phyloP scores from a whole-genome alignment of 1,140 invertebrate genomes.

The Anastrepha obliqua region DNA sequence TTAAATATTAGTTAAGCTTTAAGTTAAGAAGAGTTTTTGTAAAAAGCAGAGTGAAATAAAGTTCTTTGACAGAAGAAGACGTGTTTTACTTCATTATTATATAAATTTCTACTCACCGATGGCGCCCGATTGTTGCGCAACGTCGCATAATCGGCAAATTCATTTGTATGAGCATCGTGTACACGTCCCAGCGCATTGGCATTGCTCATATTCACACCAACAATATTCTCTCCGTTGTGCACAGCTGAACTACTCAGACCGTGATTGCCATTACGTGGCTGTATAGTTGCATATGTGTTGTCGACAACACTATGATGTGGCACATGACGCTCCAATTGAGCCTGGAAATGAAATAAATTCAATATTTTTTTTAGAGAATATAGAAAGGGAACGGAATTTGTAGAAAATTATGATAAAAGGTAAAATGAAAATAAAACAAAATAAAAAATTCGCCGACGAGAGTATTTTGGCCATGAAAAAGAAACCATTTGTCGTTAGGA shows the following conservation, averaged over 20 bases:
- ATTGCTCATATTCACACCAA: slow-evolving; percentile 57
- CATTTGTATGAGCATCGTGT: slow-evolving; percentile 74
- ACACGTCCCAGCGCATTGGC: slow-evolving; percentile 54
- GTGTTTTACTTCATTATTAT: background rate
- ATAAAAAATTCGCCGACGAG: background rate
- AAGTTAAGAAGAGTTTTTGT: too few relatives aligned
- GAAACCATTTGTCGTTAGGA: too few relatives aligned
- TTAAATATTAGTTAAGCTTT: too few relatives aligned
- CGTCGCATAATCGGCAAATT: slow-evolving; percentile 84
- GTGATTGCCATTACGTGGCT: slow-evolving; percentile 77
- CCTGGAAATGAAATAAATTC: slow-evolving; percentile 55
- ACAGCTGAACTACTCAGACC: slow-evolving; percentile 70
- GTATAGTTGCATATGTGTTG: slow-evolving; percentile 92
- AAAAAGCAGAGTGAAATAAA: too few relatives aligned
- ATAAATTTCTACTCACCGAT: slow-evolving; percentile 62
- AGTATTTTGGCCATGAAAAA: too few relatives aligned
- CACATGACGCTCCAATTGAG: slow-evolving; percentile 70
- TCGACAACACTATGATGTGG: slow-evolving; percentile 77
- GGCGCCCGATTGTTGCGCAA: slow-evolving; percentile 74
- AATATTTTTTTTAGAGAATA: background rate
- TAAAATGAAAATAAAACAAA: background rate
- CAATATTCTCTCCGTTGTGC: slow-evolving; percentile 66
- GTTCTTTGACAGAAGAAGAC: too few relatives aligned
- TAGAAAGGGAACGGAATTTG: background rate
- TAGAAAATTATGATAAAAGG: background rate